Conservation (phyloP, 2,888 invertebrate species). For the Luperina nickerlii region DNA sequence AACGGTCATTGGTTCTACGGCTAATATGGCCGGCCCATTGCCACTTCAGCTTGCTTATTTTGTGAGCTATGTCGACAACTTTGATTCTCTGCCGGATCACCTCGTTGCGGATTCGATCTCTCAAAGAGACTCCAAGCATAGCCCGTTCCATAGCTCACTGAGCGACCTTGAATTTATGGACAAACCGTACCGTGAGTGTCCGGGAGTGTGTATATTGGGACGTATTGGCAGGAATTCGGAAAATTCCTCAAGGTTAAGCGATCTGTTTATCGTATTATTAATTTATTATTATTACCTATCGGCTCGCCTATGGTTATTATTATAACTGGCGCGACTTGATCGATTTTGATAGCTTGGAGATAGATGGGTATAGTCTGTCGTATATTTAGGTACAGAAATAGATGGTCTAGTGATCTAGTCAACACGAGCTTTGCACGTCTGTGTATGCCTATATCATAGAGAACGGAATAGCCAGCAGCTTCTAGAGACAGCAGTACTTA, state of each 20-base stretch:
- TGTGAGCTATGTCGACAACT: too few species aligned
- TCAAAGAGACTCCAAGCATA: too few species aligned
- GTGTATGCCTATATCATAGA: neutral
- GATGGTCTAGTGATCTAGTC: neutral
- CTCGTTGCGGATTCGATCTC: too few species aligned
- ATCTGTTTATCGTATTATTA: slow-evolving; percentile 31
- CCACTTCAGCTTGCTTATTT: too few species aligned
- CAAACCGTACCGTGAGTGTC: too few species aligned
- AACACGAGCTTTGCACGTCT: neutral
- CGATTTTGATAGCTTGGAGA: slow-evolving; percentile 27
- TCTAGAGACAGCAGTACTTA: too few species aligned
- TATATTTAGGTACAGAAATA: slow-evolving; percentile 2
- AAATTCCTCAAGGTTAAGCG: slow-evolving; percentile 30
- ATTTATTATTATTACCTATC: slow-evolving; percentile 33
- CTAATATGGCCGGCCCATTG: too few species aligned
- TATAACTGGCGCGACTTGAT: slow-evolving; percentile 20
- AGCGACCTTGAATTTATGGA: too few species aligned
- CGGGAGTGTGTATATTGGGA: neutral
- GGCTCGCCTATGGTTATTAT: slow-evolving; percentile 12
- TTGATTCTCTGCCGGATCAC: too few species aligned
- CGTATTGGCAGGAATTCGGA: slow-evolving; percentile 16
- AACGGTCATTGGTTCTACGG: too few species aligned
- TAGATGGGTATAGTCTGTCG: slow-evolving; percentile 14
- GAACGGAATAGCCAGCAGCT: neutral
- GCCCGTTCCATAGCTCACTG: too few species aligned